Conservation (phyloP, 2,113 vertebrate genomes). For the Spheniscus mendiculus region DNA sequence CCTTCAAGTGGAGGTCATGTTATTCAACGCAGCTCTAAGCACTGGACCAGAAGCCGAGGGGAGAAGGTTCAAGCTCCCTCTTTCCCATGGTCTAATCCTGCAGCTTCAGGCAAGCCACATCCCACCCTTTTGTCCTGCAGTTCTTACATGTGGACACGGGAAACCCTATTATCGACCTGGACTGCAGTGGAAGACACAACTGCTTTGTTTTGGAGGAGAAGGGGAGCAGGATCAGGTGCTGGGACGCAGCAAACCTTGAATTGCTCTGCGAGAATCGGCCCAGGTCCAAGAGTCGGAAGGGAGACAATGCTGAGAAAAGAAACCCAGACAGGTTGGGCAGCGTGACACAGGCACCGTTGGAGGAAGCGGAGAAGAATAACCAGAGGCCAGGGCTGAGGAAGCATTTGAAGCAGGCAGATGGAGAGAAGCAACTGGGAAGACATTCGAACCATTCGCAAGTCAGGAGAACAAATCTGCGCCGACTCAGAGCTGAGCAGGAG, state of each 20-base stretch:
- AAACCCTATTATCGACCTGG: fast-evolving
- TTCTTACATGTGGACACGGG: fast-evolving
- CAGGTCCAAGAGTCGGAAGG: neutral
- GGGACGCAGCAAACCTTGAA: neutral
- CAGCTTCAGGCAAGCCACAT: neutral
- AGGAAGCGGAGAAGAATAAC: neutral
- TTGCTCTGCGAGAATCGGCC: neutral
- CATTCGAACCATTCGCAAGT: fast-evolving
- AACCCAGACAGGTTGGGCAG: neutral
- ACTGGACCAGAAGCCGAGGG: neutral
- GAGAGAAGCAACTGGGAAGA: neutral
- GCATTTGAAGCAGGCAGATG: neutral
- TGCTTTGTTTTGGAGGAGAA: neutral
- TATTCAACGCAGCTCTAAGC: neutral
- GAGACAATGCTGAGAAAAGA: neutral
- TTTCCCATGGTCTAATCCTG: neutral
- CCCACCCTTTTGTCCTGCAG: neutral
- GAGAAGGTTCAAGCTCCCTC: neutral
- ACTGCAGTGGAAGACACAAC: fast-evolving
- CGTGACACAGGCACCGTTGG: fast-evolving
- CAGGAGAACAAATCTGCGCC: neutral
- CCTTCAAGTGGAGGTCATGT: neutral
- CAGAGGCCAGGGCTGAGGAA: neutral
- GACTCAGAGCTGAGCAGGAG: neutral
- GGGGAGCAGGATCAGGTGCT: neutral